Percentiles rank a stretch among this genome's conserved stretches.
Evolutionary conservation across 2,888 invertebrate species (phyloP).

Genomic region (Conus canariensis): DNA sequence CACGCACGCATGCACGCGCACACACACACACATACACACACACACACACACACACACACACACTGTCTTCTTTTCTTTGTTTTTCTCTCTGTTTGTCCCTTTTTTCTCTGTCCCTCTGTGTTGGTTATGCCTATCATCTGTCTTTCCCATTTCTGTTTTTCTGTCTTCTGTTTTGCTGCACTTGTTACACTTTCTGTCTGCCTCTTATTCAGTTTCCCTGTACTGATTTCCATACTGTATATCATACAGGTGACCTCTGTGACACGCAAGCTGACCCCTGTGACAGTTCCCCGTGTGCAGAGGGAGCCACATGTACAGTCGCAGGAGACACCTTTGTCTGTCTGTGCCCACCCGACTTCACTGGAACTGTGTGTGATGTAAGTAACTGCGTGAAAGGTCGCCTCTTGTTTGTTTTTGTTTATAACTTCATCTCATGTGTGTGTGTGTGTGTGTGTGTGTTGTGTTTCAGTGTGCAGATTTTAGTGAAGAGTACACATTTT

Average conservation of each 20-base stretch:
- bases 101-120: background rate
- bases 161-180: too few relatives aligned
- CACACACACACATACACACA: background rate
- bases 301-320: conserved; percentile 49
- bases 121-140: too few relatives aligned
- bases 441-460: too few relatives aligned
- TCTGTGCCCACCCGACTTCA: conserved; percentile 53
- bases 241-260: conserved; percentile 43
- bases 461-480: too few relatives aligned
- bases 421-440: too few relatives aligned
- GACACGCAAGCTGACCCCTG: conserved; percentile 43
- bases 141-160: too few relatives aligned
- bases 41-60: too few relatives aligned
- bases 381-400: conserved; percentile 4
- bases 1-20: conserved; percentile 8
- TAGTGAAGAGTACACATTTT: too few relatives aligned
- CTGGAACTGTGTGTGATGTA: conserved; percentile 56
- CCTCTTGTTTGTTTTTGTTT: too few relatives aligned
- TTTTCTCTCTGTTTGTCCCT: background rate
- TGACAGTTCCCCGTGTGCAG: conserved; percentile 33
- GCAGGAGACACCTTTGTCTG: conserved; percentile 51
- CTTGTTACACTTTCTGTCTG: too few relatives aligned
- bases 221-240: too few relatives aligned
- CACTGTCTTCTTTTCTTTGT: background rate
- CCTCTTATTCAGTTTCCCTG: too few relatives aligned